phyloP scores from a whole-genome alignment of 1,140 invertebrate genomes.

The Caenorhabditis inopinata region DNA sequence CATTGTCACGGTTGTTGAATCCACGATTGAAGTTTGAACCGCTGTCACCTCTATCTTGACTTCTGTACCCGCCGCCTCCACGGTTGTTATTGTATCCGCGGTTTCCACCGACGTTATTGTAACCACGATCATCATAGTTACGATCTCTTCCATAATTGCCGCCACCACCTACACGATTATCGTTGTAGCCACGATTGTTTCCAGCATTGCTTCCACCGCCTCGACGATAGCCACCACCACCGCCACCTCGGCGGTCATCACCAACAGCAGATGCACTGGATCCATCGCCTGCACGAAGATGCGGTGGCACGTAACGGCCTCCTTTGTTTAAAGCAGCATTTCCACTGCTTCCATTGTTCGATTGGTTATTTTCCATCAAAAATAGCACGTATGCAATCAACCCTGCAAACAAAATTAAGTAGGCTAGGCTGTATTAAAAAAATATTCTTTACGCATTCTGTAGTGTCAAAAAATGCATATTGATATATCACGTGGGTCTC shows the following conservation, averaged over 20 bases:
- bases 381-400: conserved; percentile 27
- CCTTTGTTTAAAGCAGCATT: conserved; percentile 24
- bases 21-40: conserved; percentile 1
- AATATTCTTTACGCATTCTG: no score
- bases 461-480: no score
- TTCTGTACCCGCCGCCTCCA: neutral
- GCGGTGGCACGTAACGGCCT: conserved; percentile 24
- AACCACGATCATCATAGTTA: conserved; percentile 1
- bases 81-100: neutral
- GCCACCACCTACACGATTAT: neutral
- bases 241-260: conserved; percentile 13
- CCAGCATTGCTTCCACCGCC: neutral
- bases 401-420: neutral
- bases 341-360: conserved; percentile 31
- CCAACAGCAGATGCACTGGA: neutral
- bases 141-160: neutral
- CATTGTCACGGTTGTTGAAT: neutral
- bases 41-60: neutral
- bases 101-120: conserved; percentile 7
- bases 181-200: conserved; percentile 1
- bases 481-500: no score
- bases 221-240: neutral
- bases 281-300: conserved; percentile 10
- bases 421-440: no score
- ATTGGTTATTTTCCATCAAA: conserved; percentile 33